A percentile compares a stretch with the other conserved stretches of the same genome.
Conservation (phyloP, 2,888 invertebrate species). For the Eurois occulta region DNA sequence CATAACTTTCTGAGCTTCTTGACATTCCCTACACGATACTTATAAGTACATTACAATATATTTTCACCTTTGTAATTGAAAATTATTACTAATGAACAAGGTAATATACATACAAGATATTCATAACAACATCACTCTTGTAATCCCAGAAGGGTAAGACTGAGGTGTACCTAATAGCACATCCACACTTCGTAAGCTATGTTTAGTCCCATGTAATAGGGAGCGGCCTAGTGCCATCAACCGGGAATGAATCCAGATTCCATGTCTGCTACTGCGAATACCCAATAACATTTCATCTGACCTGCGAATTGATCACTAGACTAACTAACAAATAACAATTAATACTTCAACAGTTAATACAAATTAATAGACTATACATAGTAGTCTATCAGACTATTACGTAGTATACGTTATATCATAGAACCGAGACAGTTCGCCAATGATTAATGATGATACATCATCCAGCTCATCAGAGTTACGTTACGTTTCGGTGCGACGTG, state of each 20-base stretch:
- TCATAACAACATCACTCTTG: no score
- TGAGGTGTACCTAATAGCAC: no score
- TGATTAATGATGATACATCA: constrained; percentile 63
- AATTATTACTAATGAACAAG: no score
- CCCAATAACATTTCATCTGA: background rate
- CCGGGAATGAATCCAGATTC: background rate
- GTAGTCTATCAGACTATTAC: constrained; percentile 5
- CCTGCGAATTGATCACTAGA: background rate
- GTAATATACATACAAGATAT: background rate
- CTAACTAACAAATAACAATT: constrained; percentile 15
- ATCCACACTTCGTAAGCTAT: no score
- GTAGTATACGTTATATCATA: constrained; percentile 23
- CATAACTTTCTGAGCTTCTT: background rate
- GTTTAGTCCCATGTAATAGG: no score
- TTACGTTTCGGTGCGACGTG: constrained; percentile 9
- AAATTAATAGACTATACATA: constrained; percentile 17
- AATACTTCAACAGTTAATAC: constrained; percentile 22
- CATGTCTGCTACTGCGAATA: background rate
- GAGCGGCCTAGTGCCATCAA: background rate
- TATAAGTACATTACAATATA: background rate
- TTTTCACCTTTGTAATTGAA: background rate
- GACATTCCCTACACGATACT: background rate
- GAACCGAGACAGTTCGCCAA: constrained; percentile 25
- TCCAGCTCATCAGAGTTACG: constrained; percentile 50
- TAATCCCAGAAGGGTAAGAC: no score